phyloP scores from a whole-genome alignment of 37 sponge, comb jelly and placozoan species.

The Diacarnus erythraeanus region DNA sequence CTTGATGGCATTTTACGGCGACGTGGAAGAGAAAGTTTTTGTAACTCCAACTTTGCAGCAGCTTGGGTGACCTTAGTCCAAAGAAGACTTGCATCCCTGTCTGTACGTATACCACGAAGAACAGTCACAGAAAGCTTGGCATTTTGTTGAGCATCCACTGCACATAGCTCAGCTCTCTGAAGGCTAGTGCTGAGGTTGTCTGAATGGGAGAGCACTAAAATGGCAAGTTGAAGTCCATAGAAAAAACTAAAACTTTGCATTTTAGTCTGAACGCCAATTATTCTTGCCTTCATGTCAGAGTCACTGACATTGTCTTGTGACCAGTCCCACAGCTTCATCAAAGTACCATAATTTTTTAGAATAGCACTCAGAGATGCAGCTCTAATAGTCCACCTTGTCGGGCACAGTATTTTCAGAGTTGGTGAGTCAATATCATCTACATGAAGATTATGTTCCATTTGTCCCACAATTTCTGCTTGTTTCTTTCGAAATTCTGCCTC shows the following conservation, averaged over 20 bases:
- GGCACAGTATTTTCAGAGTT: conserved; percentile 12
- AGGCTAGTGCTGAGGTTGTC: conserved; percentile 7
- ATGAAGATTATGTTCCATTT: neutral
- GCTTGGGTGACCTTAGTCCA: neutral
- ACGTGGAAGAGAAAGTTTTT: neutral
- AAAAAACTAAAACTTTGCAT: neutral
- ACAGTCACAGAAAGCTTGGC: conserved; percentile 8
- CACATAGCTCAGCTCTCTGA: conserved; percentile 13
- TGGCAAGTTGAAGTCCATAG: neutral
- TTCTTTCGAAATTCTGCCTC: conserved; percentile 2
- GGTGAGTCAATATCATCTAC: conserved; percentile 1
- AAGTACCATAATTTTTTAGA: conserved; percentile 1
- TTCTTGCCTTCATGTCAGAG: neutral
- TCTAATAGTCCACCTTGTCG: conserved; percentile 7
- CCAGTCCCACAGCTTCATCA: neutral
- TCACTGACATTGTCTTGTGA: neutral
- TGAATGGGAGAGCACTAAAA: neutral
- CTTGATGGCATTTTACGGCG: conserved; percentile 9
- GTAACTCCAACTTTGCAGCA: neutral
- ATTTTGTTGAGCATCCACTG: conserved; percentile 10
- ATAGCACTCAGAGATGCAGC: conserved; percentile 13
- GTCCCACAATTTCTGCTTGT: neutral
- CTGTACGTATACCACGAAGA: neutral
- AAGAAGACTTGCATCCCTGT: conserved; percentile 3
- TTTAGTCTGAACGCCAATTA: neutral